These are phyloP conservation scores for Sylvia atricapilla DNA, from an alignment of 2,113 vertebrate genomes.

Conservation along the genomic window DNA sequence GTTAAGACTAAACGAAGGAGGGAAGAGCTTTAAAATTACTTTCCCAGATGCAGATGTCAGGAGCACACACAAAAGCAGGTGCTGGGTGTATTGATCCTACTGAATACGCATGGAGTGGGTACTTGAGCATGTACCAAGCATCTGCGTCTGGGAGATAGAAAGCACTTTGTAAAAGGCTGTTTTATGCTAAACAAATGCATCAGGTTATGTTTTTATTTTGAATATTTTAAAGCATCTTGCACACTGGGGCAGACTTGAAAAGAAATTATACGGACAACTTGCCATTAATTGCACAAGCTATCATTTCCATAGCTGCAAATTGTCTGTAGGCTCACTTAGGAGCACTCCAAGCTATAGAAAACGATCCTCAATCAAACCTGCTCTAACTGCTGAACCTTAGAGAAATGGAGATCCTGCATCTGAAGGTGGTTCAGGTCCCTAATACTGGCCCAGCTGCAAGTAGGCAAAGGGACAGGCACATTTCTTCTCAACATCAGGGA, in stretches of 20 bases:
- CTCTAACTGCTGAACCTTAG: not conserved
- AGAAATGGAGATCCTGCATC: not conserved
- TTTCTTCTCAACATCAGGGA: not conserved
- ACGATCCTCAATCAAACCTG: not conserved
- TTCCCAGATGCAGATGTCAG: slow-evolving; percentile 14
- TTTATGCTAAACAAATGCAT: slow-evolving; percentile 44
- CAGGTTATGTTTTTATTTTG: slow-evolving; percentile 48
- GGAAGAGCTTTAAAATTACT: slow-evolving; percentile 8
- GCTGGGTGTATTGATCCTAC: slow-evolving; percentile 19
- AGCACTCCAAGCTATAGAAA: not conserved
- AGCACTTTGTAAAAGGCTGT: not conserved
- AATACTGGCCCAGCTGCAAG: not conserved
- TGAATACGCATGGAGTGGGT: slow-evolving; percentile 27
- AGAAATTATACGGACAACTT: slow-evolving; percentile 6
- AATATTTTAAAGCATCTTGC: slow-evolving; percentile 37
- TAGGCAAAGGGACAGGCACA: not conserved
- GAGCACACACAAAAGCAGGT: slow-evolving; percentile 48
- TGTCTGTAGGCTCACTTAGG: not conserved
- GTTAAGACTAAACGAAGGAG: not conserved
- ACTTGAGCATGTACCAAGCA: slow-evolving; percentile 50
- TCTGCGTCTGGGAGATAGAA: not conserved
- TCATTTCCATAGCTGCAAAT: not conserved
- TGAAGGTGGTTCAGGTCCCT: not conserved
- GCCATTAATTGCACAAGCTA: not conserved
- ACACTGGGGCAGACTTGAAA: not conserved